Percentiles rank a stretch among this genome's conserved stretches.
Conservation (phyloP, 1,140 invertebrate genomes). For the Drosophila eugracilis region DNA sequence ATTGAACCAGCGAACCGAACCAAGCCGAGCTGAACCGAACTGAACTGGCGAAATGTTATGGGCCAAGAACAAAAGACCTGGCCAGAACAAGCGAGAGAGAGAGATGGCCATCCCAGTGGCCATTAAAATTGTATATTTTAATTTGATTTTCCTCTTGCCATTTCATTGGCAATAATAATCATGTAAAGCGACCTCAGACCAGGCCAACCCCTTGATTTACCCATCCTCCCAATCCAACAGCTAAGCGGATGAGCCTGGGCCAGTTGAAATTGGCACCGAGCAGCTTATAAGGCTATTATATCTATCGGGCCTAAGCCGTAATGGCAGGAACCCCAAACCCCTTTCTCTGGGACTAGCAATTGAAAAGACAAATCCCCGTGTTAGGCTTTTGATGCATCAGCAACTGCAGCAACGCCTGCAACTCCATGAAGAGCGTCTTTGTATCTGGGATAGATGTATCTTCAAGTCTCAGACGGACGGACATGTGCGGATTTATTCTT, state of each 20-base stretch:
- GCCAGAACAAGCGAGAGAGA: no score
- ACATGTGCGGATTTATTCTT: slow-evolving; percentile 77
- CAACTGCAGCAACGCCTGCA: slow-evolving; percentile 43
- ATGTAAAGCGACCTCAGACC: slow-evolving; percentile 68
- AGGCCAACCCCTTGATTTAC: neutral
- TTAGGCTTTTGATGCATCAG: slow-evolving; percentile 51
- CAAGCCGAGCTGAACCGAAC: slow-evolving; percentile 44
- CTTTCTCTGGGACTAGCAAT: slow-evolving; percentile 12
- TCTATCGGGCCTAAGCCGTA: slow-evolving; percentile 65
- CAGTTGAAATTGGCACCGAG: slow-evolving; percentile 54
- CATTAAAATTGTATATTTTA: slow-evolving; percentile 82
- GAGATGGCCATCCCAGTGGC: slow-evolving; percentile 52
- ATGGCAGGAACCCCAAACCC: slow-evolving; percentile 35
- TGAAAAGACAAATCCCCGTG: slow-evolving; percentile 57
- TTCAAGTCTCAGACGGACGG: slow-evolving; percentile 44
- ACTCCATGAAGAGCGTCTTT: slow-evolving; percentile 41
- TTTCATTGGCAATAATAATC: slow-evolving; percentile 59
- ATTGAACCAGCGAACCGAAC: slow-evolving; percentile 73
- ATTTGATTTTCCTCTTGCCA: slow-evolving; percentile 75
- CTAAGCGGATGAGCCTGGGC: slow-evolving; percentile 63
- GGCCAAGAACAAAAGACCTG: slow-evolving; percentile 72
- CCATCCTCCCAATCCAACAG: neutral
- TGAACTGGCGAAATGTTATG: slow-evolving; percentile 54
- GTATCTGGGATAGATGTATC: slow-evolving; percentile 47
- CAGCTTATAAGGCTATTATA: slow-evolving; percentile 71